Base-by-base conservation (phyloP, 2,113 vertebrate species). In the Hyla sarda region DNA sequence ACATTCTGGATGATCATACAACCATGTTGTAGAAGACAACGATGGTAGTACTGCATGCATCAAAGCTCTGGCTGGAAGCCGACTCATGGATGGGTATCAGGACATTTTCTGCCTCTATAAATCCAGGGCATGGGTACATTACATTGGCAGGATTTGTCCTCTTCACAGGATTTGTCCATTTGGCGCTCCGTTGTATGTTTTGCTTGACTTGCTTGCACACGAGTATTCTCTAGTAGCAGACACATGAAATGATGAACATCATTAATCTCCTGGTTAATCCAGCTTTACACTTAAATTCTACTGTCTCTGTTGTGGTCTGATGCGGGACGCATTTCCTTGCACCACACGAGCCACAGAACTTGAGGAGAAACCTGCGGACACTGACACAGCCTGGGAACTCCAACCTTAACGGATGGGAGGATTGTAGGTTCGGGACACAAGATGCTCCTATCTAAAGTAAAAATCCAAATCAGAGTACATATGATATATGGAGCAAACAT, bases 371-470 rank as follows among this genome's bases (percentile, higher is more conserved):
- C 73, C 56, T 88, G 82, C 83, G 65, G 88, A 82, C 86, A 45
- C 89, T 14, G 0, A 87, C 0, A 60, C 89, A 67, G 30, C 0
- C 0, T 84, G 82, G 82, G 85, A 72, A 84, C 72, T 0, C 1
- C 81, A 81, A 82, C 87, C 85, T 3, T 12, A 80, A 76, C 2
- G 0, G 85, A 48, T 23, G n/a, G 23, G 84, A 75, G 48, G 71
- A 4, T 0, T 78, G 88, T 90, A 92, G 81, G 84, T 23, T 52
- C 8, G 72, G 73, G n/a, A 0, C 79, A 65, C 83, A 87, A 87
- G 87, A 41, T 89, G 79, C 88, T 90, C 78, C 87, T 65, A 85
- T 88, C 92, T 93, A 81, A 82, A 90, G 90, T 87, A 65, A 87
- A 77, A 90, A 91, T 87, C 67, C 2, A 1, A 14, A n/a, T 60